Evolutionary conservation across 2,797 vertebrate species (phyloP).

Genomic region (Sylvia borin): DNA sequence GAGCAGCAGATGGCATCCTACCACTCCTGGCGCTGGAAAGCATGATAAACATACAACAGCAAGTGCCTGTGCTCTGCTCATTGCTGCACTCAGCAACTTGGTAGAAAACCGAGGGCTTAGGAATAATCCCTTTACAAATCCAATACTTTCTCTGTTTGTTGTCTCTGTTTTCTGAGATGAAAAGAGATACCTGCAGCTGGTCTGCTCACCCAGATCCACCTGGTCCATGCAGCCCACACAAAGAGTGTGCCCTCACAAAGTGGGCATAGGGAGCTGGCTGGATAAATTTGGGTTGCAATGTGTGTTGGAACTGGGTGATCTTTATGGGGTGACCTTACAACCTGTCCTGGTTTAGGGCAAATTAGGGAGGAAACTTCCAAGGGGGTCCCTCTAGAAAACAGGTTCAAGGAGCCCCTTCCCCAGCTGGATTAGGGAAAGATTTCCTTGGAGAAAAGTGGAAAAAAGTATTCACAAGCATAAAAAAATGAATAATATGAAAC

Average conservation of each 20-base stretch:
- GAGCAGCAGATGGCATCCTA: conserved; percentile 68
- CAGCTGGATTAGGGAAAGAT: rapidly evolving
- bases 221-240: neutral
- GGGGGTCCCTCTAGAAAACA: neutral
- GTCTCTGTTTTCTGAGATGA: neutral
- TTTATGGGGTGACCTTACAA: neutral
- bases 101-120: neutral
- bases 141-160: neutral
- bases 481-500: neutral
- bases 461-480: neutral
- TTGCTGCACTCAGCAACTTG: neutral
- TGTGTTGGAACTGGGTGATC: neutral
- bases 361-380: neutral
- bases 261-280: rapidly evolving
- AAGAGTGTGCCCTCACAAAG: neutral
- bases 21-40: neutral
- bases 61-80: neutral
- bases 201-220: neutral
- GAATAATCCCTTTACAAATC: neutral
- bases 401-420: rapidly evolving
- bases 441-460: neutral
- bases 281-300: neutral
- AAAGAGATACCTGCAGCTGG: neutral
- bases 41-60: neutral
- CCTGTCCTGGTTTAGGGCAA: neutral